Evolutionary conservation across 2,888 invertebrate genomes (phyloP).

Genomic region (Synanthedon myopaeformis): DNA sequence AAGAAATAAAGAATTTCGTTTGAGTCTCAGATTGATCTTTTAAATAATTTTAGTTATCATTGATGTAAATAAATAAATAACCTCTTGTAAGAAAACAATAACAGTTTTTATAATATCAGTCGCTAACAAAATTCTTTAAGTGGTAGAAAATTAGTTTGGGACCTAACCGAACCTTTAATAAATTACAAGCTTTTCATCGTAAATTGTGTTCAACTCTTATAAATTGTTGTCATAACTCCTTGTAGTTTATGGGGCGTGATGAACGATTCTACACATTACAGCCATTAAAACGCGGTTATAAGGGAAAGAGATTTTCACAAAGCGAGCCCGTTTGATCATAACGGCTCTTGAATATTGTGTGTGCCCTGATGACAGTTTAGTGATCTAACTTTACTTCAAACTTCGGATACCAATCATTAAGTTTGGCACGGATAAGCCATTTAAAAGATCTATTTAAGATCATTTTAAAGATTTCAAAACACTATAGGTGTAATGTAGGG

Average conservation of each 20-base stretch:
- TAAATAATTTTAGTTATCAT: too few species aligned
- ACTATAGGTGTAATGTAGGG: too few species aligned
- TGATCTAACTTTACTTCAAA: constrained; percentile 6
- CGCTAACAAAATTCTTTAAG: not conserved
- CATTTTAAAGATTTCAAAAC: too few species aligned
- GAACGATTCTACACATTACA: constrained; percentile 1
- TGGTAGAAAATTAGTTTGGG: constrained; percentile 4
- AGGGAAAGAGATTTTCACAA: constrained; percentile 2
- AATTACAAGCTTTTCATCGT: constrained; percentile 1
- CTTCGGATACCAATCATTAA: constrained; percentile 10
- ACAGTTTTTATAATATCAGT: too few species aligned
- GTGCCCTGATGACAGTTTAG: constrained; percentile 8
- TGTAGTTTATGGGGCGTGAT: constrained; percentile 3
- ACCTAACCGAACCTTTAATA: constrained; percentile 1
- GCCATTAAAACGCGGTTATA: constrained; percentile 3
- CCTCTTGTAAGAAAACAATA: too few species aligned
- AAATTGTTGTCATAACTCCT: constrained; percentile 8
- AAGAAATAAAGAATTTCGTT: too few species aligned
- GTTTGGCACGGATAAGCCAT: not conserved
- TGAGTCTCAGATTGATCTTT: too few species aligned
- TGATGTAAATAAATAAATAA: too few species aligned
- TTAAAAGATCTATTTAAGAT: too few species aligned
- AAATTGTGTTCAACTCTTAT: constrained; percentile 4
- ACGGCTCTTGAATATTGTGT: constrained; percentile 7
- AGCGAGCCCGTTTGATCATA: constrained; percentile 2